phyloP scores from a whole-genome alignment of 2,888 invertebrate species.

The Lithophane ornitopus region DNA sequence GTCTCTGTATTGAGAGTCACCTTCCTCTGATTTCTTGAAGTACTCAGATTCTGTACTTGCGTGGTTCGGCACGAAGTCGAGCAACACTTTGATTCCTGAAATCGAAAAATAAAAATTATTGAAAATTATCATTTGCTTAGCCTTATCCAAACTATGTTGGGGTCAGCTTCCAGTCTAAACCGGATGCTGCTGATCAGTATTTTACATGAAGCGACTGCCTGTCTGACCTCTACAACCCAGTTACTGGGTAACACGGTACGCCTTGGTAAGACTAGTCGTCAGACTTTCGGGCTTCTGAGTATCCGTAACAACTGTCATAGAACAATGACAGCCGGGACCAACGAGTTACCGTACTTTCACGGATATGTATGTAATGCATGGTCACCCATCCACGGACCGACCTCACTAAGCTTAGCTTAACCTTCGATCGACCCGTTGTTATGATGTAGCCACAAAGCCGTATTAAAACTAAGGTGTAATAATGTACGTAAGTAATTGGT shows the following conservation, averaged over 20 bases:
- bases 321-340: not conserved
- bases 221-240: not conserved
- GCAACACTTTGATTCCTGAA: conserved; percentile 88
- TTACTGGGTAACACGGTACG: not conserved
- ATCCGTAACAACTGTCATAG: not conserved
- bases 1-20: conserved; percentile 92
- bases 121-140: not conserved
- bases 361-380: not conserved
- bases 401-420: not conserved
- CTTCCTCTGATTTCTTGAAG: conserved; percentile 93
- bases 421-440: not conserved
- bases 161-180: not conserved
- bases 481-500: no score
- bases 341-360: not conserved
- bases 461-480: not conserved
- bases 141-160: not conserved
- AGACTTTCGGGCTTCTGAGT: not conserved
- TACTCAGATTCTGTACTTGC: conserved; percentile 95
- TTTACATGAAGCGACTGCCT: not conserved
- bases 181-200: not conserved
- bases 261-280: not conserved
- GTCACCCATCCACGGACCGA: not conserved
- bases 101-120: conserved; percentile 9
- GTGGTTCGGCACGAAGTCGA: conserved; percentile 93
- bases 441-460: not conserved